phyloP scores from a whole-genome alignment of 2,888 invertebrate genomes.

The Flabesymbios commensalis region DNA sequence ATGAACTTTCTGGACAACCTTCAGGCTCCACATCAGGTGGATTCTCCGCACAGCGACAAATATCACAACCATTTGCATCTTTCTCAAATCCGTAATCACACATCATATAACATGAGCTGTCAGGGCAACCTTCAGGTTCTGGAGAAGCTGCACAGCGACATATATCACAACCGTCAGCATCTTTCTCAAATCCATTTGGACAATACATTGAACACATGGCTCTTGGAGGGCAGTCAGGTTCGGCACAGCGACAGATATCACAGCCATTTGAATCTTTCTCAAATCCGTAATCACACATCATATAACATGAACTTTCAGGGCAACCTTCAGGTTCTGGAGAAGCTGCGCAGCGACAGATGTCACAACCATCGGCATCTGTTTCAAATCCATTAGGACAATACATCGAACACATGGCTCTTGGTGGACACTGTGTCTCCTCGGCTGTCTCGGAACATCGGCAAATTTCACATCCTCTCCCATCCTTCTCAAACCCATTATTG shows the following conservation, averaged over 20 bases:
- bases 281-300: constrained; percentile 16
- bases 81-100: constrained; percentile 19
- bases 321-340: background rate
- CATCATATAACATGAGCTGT: constrained; percentile 1
- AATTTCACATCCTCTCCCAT: constrained; percentile 17
- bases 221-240: background rate
- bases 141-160: constrained; percentile 9
- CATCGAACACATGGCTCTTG: background rate
- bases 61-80: constrained; percentile 16
- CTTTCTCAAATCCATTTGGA: constrained; percentile 4
- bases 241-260: constrained; percentile 11
- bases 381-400: constrained; percentile 11
- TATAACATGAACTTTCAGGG: background rate
- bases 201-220: constrained; percentile 7
- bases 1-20: background rate
- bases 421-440: too few species aligned
- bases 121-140: background rate
- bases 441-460: too few species aligned
- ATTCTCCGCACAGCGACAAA: constrained; percentile 17
- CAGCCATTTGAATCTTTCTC: constrained; percentile 9
- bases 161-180: constrained; percentile 9
- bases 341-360: constrained; percentile 5
- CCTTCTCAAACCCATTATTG: constrained; percentile 17
- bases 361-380: constrained; percentile 9
- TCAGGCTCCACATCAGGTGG: background rate